Evolutionary conservation across 2,888 invertebrate genomes (phyloP).

Genomic region (Euzophera pinguis): DNA sequence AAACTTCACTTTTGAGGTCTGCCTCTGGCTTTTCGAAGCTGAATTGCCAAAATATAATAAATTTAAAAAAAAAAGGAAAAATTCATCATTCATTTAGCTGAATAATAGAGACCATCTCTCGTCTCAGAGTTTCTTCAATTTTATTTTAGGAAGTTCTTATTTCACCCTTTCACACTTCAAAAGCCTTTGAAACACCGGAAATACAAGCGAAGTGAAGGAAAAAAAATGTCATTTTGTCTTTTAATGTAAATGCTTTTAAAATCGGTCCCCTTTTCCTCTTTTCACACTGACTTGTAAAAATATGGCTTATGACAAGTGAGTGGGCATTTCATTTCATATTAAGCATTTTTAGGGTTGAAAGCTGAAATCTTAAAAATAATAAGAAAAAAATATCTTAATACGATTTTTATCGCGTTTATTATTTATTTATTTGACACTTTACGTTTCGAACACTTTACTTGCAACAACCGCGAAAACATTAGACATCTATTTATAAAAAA

Average conservation of each 20-base stretch:
- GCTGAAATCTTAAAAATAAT: too few relatives aligned
- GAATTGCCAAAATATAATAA: not conserved
- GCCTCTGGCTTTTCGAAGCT: too few relatives aligned
- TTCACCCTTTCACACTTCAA: slow-evolving; percentile 5
- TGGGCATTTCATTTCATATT: not conserved
- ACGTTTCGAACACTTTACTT: too few relatives aligned
- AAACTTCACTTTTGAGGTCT: too few relatives aligned
- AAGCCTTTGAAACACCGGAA: not conserved
- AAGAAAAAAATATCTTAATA: too few relatives aligned
- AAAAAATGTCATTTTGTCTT: not conserved
- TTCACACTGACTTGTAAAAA: slow-evolving; percentile 5
- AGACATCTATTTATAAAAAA: too few relatives aligned
- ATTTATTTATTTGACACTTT: too few relatives aligned
- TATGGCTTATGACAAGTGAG: slow-evolving; percentile 3
- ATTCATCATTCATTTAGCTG: slow-evolving; percentile 3
- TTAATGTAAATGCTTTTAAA: slow-evolving; percentile 7
- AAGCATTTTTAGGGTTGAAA: not conserved
- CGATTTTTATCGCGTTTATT: too few relatives aligned
- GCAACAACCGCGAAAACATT: too few relatives aligned
- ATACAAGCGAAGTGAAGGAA: slow-evolving; percentile 1
- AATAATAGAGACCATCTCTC: slow-evolving; percentile 7
- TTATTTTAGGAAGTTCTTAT: slow-evolving; percentile 1
- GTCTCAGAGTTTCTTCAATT: slow-evolving; percentile 4
- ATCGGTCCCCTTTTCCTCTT: slow-evolving; percentile 4
- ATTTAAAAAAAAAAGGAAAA: not conserved